A percentile compares a stretch with the other conserved stretches of the same genome.
Conservation (phyloP, 2,113 vertebrate species). For the Thomomys bottae region DNA sequence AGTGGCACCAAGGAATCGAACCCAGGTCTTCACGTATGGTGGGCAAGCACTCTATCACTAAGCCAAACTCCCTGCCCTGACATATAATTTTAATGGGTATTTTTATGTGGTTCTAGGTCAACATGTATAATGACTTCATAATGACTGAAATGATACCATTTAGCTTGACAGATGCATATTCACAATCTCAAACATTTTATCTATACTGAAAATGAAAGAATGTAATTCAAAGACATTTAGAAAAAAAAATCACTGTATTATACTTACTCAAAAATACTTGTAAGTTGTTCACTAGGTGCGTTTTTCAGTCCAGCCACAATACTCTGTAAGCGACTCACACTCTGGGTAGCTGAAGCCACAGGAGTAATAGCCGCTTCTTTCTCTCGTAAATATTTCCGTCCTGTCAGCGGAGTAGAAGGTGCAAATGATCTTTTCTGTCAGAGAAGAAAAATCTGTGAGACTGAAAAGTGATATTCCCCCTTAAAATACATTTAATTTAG, state of each 20-base stretch:
- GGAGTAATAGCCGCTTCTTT: conserved; percentile 94
- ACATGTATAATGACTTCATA: conserved; percentile 30
- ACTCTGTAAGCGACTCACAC: conserved; percentile 93
- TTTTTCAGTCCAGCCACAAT: conserved; percentile 93
- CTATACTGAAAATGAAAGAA: conserved; percentile 48
- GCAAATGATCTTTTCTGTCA: conserved; percentile 90
- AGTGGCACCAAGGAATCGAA: too few species aligned
- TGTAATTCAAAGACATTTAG: conserved; percentile 24
- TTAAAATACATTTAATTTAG: conserved; percentile 34
- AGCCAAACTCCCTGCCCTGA: too few species aligned
- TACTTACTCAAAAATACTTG: conserved; percentile 91
- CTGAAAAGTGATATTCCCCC: background rate
- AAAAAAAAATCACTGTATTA: conserved; percentile 42
- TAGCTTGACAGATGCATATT: conserved; percentile 27
- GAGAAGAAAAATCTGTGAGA: conserved; percentile 24
- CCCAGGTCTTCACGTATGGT: too few species aligned
- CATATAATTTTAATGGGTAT: conserved; percentile 18
- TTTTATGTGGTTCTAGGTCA: conserved; percentile 32
- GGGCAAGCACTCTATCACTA: too few species aligned
- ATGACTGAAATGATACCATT: background rate
- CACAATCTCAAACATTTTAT: conserved; percentile 28
- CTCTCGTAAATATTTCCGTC: conserved; percentile 94
- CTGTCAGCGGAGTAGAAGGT: conserved; percentile 97
- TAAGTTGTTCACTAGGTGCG: conserved; percentile 91
- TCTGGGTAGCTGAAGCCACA: conserved; percentile 96